Percentiles rank a stretch among this genome's conserved stretches.
Evolutionary conservation across 2,888 invertebrate genomes (phyloP).

Genomic region (Zonitis immaculata): DNA sequence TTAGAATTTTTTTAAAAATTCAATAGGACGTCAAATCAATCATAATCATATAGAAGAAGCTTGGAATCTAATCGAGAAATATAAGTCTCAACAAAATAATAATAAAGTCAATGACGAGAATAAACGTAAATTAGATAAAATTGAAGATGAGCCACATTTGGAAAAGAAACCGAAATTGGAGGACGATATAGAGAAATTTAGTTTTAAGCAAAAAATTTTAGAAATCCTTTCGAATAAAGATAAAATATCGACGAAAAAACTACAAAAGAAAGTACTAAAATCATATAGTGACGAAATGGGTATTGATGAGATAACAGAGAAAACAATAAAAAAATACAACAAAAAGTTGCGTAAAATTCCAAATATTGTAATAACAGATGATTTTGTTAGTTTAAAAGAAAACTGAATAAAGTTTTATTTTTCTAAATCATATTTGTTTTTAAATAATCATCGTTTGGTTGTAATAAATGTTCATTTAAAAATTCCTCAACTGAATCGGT

Average conservation of each 20-base stretch:
- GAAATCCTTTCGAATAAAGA: constrained; percentile 54
- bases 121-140: background rate
- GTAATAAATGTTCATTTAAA: constrained; percentile 78
- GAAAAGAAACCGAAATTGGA: constrained; percentile 31
- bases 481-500: constrained; percentile 98
- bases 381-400: constrained; percentile 41
- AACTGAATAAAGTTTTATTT: background rate
- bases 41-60: constrained; percentile 59
- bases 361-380: constrained; percentile 59
- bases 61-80: constrained; percentile 55
- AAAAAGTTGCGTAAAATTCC: constrained; percentile 66
- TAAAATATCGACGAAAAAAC: constrained; percentile 61
- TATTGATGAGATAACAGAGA: constrained; percentile 53
- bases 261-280: constrained; percentile 70
- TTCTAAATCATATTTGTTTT: constrained; percentile 57
- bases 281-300: constrained; percentile 55
- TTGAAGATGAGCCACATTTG: constrained; percentile 9
- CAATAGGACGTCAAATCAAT: constrained; percentile 54
- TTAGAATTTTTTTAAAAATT: constrained; percentile 65
- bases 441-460: constrained; percentile 55
- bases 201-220: constrained; percentile 31
- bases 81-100: constrained; percentile 29
- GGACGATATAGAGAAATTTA: constrained; percentile 24
- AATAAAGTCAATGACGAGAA: constrained; percentile 22
- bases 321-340: constrained; percentile 65